Conservation (phyloP, 2,113 vertebrate species). For the Trogon melanurus region DNA sequence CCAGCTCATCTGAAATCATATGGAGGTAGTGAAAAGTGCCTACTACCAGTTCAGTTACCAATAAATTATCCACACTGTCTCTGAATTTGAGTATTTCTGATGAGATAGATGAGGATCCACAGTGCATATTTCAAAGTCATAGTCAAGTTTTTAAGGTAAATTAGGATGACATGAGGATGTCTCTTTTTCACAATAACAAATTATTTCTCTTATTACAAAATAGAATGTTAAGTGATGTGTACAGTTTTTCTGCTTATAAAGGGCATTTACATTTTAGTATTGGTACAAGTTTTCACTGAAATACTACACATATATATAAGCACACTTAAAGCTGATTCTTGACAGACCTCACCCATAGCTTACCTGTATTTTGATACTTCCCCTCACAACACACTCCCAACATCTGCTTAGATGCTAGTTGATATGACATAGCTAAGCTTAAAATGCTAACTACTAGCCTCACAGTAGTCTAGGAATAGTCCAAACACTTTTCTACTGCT, state of each 20-base stretch:
- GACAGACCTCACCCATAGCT: background rate
- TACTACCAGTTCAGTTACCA: background rate
- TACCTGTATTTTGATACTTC: background rate
- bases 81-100: background rate
- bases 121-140: background rate
- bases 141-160: background rate
- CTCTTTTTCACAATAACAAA: background rate
- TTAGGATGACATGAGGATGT: background rate
- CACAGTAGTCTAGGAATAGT: background rate
- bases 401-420: background rate
- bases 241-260: background rate
- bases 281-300: background rate
- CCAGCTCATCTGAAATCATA: constrained; percentile 11
- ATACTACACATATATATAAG: background rate
- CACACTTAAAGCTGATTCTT: background rate
- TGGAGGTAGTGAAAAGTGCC: rapidly evolving
- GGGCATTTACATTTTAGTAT: background rate
- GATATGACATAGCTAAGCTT: background rate
- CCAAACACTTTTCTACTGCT: background rate
- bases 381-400: background rate
- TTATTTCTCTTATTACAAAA: background rate
- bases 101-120: rapidly evolving
- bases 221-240: background rate
- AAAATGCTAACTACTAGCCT: background rate
- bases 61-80: background rate